A percentile compares a stretch with the other conserved stretches of the same genome.
These are phyloP conservation scores for Melitaea cinxia DNA, from an alignment of 1,140 invertebrate species.

Conservation along the genomic window DNA sequence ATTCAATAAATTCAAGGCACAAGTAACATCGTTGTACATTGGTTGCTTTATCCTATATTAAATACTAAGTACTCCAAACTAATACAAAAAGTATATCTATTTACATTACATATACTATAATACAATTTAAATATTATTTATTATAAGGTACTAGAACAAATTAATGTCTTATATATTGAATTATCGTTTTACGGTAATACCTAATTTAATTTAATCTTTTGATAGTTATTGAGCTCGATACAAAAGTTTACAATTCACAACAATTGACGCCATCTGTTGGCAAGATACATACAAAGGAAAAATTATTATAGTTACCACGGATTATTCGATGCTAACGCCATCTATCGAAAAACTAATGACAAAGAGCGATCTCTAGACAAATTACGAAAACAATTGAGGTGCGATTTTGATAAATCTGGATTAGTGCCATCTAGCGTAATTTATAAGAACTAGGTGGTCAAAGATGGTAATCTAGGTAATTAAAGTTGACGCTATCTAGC, in stretches of 20 bases:
- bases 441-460: too few species aligned
- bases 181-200: neutral
- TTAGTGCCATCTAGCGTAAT: too few species aligned
- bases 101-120: conserved; percentile 13
- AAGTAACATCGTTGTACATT: conserved; percentile 48
- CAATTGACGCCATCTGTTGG: neutral
- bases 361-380: too few species aligned
- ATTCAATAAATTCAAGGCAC: conserved; percentile 49
- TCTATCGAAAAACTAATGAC: too few species aligned
- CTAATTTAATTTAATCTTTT: neutral
- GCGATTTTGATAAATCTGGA: too few species aligned
- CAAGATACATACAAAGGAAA: conserved; percentile 1
- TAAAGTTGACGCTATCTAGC: neutral
- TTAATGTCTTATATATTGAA: neutral
- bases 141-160: neutral
- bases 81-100: conserved; percentile 1
- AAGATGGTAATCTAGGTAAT: too few species aligned
- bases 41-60: conserved; percentile 19
- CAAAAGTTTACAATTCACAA: neutral
- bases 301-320: too few species aligned
- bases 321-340: conserved; percentile 32
- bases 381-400: too few species aligned
- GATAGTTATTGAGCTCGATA: neutral
- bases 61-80: neutral
- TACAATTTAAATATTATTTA: conserved; percentile 10